Percentiles rank a stretch among this genome's conserved stretches.
Evolutionary conservation across 2,888 invertebrate species (phyloP).

Genomic region (Nebria brevicollis): DNA sequence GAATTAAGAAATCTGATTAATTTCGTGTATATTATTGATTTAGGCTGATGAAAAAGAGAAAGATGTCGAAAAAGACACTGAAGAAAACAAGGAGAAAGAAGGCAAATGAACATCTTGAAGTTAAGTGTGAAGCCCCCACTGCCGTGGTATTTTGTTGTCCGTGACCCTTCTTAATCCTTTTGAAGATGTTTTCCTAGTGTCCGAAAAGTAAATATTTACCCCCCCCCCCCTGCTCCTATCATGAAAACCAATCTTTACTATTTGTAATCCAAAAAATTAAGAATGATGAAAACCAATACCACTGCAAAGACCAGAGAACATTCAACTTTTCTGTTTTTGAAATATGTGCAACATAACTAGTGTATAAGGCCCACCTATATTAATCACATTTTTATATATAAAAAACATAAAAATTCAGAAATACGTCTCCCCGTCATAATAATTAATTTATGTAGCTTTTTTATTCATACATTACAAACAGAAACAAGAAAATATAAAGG

Average conservation of each 20-base stretch:
- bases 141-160: conserved; percentile 56
- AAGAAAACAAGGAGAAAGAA: conserved; percentile 77
- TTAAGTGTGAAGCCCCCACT: conserved; percentile 53
- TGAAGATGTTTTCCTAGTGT: conserved; percentile 30
- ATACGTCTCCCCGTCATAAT: conserved; percentile 54
- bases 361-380: conserved; percentile 58
- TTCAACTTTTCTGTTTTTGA: conserved; percentile 43
- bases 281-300: conserved; percentile 34
- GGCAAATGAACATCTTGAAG: conserved; percentile 60
- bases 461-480: conserved; percentile 37
- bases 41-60: conserved; percentile 84
- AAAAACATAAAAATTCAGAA: conserved; percentile 51
- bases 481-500: conserved; percentile 45
- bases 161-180: conserved; percentile 40
- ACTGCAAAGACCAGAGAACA: conserved; percentile 43
- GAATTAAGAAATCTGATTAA: background rate
- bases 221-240: conserved; percentile 16
- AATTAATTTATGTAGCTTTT: conserved; percentile 56
- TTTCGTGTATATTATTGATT: conserved; percentile 53
- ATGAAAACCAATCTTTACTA: conserved; percentile 30
- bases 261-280: conserved; percentile 29
- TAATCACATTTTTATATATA: conserved; percentile 52
- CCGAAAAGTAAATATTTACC: conserved; percentile 31
- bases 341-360: conserved; percentile 62
- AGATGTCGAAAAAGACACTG: conserved; percentile 71